Base-by-base conservation (phyloP, 2,113 vertebrate species). In the Hypomesus transpacificus region DNA sequence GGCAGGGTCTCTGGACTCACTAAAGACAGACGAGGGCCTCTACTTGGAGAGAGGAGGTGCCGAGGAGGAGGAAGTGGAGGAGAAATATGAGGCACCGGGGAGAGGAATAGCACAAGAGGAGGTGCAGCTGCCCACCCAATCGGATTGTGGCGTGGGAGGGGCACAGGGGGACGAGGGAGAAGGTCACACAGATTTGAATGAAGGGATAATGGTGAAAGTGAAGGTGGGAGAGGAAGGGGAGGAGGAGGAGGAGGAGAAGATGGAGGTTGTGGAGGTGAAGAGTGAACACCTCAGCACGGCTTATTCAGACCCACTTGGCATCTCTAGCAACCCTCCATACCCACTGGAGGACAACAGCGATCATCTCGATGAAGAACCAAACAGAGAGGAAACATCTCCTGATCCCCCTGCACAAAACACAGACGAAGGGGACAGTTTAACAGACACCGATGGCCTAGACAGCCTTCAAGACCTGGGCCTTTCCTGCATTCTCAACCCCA, bases 41-140 rank as follows among this genome's bases (percentile, higher is more conserved):
- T 94, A 93, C 75, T 85, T 88, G 0, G 90, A 93, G 4, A 73
- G 84, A 0, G 89, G 65, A 67, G 66, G 26, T 3, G 46, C 70
- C 31, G 60, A 63, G 2, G 74, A 53, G n/a, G 68, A 79, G 17
- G 84, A 86, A 4, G 75, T 64, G 22, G 83, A 85, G 77, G 63
- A 82, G 73, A 89, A 89, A 70, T 88, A 90, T 3, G 75, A 78
- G 66, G 75, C 85, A n/a, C 53, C 68, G 14, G 85, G 78, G 39
- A 82, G 78, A 24, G 94, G 5, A 58, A 87, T 56, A 9, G 69
- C 75, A 21, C 94, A 94, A 22, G 96, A 98, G 73, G 96, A 98
- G 58, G 89, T 94, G 21, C 96, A 98, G 78, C 89, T 96, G 76
- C 95, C 97, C 8, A 97, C 95, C 81, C 97, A 98, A 76, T 99